Conservation (phyloP, 2,113 vertebrate species). For the Phyllostomus hastatus region DNA sequence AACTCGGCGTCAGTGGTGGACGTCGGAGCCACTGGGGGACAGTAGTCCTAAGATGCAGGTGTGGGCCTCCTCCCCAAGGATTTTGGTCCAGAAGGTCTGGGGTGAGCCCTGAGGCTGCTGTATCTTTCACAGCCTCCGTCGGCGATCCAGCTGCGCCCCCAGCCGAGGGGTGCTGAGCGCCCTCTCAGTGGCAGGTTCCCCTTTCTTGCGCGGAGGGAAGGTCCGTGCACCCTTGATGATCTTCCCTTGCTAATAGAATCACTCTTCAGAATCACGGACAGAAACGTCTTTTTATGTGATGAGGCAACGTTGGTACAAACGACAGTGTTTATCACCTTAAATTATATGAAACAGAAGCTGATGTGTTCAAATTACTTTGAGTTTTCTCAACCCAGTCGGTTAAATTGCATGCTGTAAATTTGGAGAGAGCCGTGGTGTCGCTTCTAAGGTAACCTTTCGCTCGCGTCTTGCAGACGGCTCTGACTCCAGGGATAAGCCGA, state of each 20-base stretch:
- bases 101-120: background rate
- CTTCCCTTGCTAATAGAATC: background rate
- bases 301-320: background rate
- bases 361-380: background rate
- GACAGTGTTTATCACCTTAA: background rate
- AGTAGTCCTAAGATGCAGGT: background rate
- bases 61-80: background rate
- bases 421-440: background rate
- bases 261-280: background rate
- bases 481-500: slow-evolving; percentile 98
- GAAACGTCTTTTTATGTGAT: background rate
- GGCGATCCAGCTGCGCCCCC: fast-evolving
- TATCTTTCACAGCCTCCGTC: fast-evolving
- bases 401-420: background rate
- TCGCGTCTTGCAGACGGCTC: slow-evolving; percentile 89
- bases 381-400: background rate
- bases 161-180: fast-evolving
- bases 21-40: background rate
- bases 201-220: background rate
- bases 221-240: fast-evolving
- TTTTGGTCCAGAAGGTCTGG: background rate
- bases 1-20: fast-evolving
- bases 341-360: background rate
- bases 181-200: fast-evolving
- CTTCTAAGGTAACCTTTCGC: background rate